Evolutionary conservation across 2,888 invertebrate genomes (phyloP), one percentile per base, ranked within the genome.

Genomic region (Seira ritae): DNA sequence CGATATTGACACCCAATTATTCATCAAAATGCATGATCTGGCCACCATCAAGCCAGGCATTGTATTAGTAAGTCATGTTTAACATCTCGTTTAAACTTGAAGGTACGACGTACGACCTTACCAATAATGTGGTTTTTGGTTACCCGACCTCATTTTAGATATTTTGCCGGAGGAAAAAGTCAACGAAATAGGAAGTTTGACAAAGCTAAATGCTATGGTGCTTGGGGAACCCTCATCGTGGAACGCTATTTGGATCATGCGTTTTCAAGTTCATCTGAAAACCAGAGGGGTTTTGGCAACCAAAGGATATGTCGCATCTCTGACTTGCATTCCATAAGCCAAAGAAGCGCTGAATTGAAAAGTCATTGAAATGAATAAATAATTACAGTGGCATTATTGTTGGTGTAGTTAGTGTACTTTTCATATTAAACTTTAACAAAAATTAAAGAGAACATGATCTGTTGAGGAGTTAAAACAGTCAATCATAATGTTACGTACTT

Each of bases 201-300:
- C 66, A 0, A 31, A 82, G 3, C 55, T 46, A 37, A 77, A 55
- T 31, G 17, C 50, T 8, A 20, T 92, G 78, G 92, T 93, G 20
- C 92, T 92, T 4, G 91, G 93, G 80, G 93, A 92, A 82, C 20
- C 92, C 96, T 88, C 90, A 89, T 55, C 89, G 89, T 55, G 89
- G 74, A 91, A 91, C 62, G 90, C 95, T 15, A 93, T 94, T 80
- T 98, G 97, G 97, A 94, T 95, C 1, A 93, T 95, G 55, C 92
- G 97, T 66, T 98, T 97, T 91, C 95, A 97, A 89, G 95, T 97
- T 0, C 95, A 98, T 90, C 94, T 98, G 46, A 97, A 96, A 90
- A 96, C 97, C 90, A 93, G 98, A 67, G 98, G 98, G 0, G 96
- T 98, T 6, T 93, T 98, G 66, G 95, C 96, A 0, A 94, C 95